phyloP scores from a whole-genome alignment of 2,113 vertebrate species.

The Xyliphius kryptos region DNA sequence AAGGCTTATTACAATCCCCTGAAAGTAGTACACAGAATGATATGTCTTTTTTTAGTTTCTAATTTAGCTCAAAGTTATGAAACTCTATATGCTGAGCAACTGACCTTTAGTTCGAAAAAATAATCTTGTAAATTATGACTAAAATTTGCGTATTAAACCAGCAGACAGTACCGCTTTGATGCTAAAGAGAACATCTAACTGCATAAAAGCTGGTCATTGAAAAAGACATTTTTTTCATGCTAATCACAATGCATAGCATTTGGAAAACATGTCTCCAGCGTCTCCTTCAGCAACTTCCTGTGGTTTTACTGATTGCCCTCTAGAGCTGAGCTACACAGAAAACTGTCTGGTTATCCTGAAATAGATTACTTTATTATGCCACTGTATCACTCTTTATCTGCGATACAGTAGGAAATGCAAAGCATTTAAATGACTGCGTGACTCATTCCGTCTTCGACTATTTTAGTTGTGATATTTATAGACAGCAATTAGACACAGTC shows the following conservation, averaged over 20 bases:
- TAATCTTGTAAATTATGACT: too few relatives aligned
- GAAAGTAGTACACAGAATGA: too few relatives aligned
- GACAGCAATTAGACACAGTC: constrained; percentile 20
- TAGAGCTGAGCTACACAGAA: constrained; percentile 48
- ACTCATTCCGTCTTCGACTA: constrained; percentile 34
- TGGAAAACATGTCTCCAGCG: constrained; percentile 54
- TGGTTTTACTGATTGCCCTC: constrained; percentile 55
- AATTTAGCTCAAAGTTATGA: too few relatives aligned
- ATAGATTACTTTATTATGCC: constrained; percentile 58
- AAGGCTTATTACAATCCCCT: too few relatives aligned
- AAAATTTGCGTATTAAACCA: too few relatives aligned
- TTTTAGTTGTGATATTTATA: constrained; percentile 32
- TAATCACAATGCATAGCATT: constrained; percentile 47
- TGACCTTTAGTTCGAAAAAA: too few relatives aligned
- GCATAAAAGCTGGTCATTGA: constrained; percentile 1
- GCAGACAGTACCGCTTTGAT: too few relatives aligned
- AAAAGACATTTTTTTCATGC: constrained; percentile 26
- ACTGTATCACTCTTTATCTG: constrained; percentile 45
- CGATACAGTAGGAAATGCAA: constrained; percentile 34
- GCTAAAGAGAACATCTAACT: constrained; percentile 5
- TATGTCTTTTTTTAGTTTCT: too few relatives aligned
- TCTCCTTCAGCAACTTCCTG: constrained; percentile 57
- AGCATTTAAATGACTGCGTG: constrained; percentile 27
- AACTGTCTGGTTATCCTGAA: constrained; percentile 58
- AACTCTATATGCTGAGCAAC: too few relatives aligned